Evolutionary conservation across 2,888 invertebrate genomes (phyloP), one percentile per base, ranked within the genome.

Genomic region (Brachypterus glaber): DNA sequence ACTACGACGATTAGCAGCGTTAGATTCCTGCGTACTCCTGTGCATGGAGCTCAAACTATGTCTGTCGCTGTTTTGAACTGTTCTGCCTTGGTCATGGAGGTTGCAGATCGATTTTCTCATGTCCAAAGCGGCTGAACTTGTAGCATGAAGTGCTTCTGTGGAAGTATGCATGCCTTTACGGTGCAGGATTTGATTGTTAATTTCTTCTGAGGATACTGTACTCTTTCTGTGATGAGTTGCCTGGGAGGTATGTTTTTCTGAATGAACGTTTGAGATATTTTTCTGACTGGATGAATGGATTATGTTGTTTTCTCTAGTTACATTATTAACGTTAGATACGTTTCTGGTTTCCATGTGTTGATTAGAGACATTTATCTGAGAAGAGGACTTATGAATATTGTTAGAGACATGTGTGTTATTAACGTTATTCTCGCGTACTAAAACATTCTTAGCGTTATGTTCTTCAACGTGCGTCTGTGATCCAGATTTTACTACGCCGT

Each of bases 41-140:
- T 88, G 86, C 58, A 87, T 73, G 2, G 85, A 79, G 51, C 85
- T 87, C 27, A 85, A 73, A 55, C 86, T 87, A 50, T 79, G 79
- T 41, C 87, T 72, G 45, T 87, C 85, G 7, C 72, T 74, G 48
- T 77, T 78, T 41, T 78, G 76, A 1, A 76, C 79, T 44, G 72
- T 77, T 51, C 79, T 76, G 7, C 79, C 79, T 49, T 77, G 79
- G 44, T 85, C 85, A 38, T 82, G 79, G 1, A 88, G 68, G 57
- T 87, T 87, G 15, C 78, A 77, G 41, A 87, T 82, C 40, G 86
- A 87, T 60, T 84, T 85, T 34, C 83, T 73, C 62, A 85, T 85
- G 45, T 83, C 81, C 15, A 85, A 79, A 12, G 85, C 86, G 1
- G 82, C 76, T 0, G 81, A 76, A 50, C 78, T 77, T 7, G 77